Evolutionary conservation across 1,140 invertebrate species (phyloP).

Genomic region (Zaprionus nigranus): DNA sequence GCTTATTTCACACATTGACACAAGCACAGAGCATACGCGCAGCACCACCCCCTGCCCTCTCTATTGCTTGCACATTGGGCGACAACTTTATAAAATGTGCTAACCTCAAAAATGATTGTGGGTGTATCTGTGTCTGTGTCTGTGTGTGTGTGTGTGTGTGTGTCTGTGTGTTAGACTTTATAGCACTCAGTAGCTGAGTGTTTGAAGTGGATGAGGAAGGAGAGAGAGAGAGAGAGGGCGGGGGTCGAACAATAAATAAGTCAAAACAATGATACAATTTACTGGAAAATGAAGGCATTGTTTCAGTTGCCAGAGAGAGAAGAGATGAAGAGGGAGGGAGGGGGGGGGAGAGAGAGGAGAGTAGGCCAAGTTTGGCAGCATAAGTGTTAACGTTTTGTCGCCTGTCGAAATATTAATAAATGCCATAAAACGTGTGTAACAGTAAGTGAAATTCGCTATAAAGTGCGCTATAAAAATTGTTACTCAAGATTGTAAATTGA

Average conservation of each 20-base stretch:
- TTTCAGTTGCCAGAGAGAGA: not conserved
- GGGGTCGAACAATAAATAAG: slow-evolving; percentile 5
- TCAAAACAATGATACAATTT: slow-evolving; percentile 8
- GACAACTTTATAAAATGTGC: slow-evolving; percentile 36
- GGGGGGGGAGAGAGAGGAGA: too few relatives aligned
- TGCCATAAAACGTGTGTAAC: too few relatives aligned
- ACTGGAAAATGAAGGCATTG: slow-evolving; percentile 2
- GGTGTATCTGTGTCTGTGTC: not conserved
- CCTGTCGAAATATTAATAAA: too few relatives aligned
- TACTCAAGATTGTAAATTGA: too few relatives aligned
- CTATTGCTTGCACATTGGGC: not conserved
- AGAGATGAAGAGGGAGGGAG: too few relatives aligned
- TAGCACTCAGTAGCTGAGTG: not conserved
- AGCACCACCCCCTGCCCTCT: too few relatives aligned
- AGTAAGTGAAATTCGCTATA: too few relatives aligned
- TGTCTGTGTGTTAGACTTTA: not conserved
- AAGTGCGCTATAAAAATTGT: too few relatives aligned
- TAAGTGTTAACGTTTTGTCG: too few relatives aligned
- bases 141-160: not conserved
- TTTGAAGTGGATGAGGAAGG: not conserved
- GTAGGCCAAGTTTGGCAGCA: too few relatives aligned
- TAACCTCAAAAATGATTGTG: slow-evolving; percentile 19
- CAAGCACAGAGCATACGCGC: slow-evolving; percentile 15
- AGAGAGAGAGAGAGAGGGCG: too few relatives aligned
- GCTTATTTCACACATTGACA: slow-evolving; percentile 80